A percentile compares a stretch with the other conserved stretches of the same genome.
Evolutionary conservation across 2,797 vertebrate species (phyloP).

Genomic region (Pipistrellus pipistrellus): DNA sequence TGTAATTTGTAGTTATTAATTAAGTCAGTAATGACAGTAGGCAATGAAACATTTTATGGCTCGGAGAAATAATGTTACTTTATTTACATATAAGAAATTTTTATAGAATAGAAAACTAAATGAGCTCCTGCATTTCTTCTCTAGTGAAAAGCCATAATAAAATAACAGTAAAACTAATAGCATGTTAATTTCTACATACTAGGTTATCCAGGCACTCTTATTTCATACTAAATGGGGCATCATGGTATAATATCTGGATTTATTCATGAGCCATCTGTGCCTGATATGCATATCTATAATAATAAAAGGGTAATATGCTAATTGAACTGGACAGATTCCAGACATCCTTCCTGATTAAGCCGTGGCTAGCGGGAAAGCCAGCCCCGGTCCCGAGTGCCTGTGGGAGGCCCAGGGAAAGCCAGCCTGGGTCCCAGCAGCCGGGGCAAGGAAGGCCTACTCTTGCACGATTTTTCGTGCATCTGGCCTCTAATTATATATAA

Average conservation of each 20-base stretch:
- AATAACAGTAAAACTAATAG: conserved; percentile 4
- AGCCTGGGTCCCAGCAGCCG: too few relatives aligned
- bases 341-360: too few relatives aligned
- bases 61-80: not conserved
- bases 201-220: not conserved
- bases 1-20: conserved; percentile 34
- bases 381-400: too few relatives aligned
- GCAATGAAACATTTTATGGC: conserved; percentile 14
- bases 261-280: not conserved
- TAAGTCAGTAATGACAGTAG: not conserved
- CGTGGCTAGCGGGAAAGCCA: too few relatives aligned
- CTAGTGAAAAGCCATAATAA: not conserved
- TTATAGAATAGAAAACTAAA: conserved; percentile 37
- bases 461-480: too few relatives aligned
- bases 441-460: too few relatives aligned
- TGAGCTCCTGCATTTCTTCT: conserved; percentile 6
- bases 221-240: not conserved
- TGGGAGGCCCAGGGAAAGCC: too few relatives aligned
- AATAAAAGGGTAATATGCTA: too few relatives aligned
- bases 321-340: too few relatives aligned
- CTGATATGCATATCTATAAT: not conserved
- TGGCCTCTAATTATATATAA: not conserved
- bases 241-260: not conserved
- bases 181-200: not conserved
- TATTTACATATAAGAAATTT: not conserved